Evolutionary conservation across 2,113 vertebrate species (phyloP), one percentile per base, ranked within the genome.

Genomic region (Ictidomys tridecemlineatus): DNA sequence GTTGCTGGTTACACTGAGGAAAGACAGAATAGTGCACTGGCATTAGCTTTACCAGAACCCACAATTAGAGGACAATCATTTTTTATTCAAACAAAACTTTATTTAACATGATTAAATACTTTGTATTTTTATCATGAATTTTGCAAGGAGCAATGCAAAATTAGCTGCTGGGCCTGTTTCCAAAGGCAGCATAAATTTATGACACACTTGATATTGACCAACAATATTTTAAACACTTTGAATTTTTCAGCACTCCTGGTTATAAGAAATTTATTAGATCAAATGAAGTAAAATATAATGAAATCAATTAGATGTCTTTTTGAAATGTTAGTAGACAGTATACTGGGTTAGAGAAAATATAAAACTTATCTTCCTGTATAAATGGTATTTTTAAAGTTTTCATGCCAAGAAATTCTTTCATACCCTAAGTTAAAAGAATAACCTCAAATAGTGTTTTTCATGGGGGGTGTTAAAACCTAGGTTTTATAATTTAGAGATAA

Each of bases 181-280:
- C 42, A 45, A 45, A 45, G 42, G 42, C 42, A 45, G 42, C 42
- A 45, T 45, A 45, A 45, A 45, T 45, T 45, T 45, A 45, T 7
- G 6, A 45, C 42, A 45, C 42, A 45, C 7, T 45, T 45, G 6
- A 45, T 45, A 45, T 45, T 1, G 42, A 45, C 42, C 42, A 45
- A 7, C 42, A 45, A 45, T 45, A 45, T 45, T 45, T 45, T 45
- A 45, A 45, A 45, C 6, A 45, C 42, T 45, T 45, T 1, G 42
- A 45, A 45, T 45, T 45, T 45, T 45, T 45, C 42, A 45, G 42
- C 42, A 45, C 42, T 45, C 88, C 97, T 70, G 80, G 90, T 89
- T 95, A 70, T 82, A 89, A 94, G 96, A 97, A 96, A 98, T 98
- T 98, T 98, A 98, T 98, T 97, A 97, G 97, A 94, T 91, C 85